Conservation (phyloP, 2,797 vertebrate genomes). For the Typhlichthys subterraneus region DNA sequence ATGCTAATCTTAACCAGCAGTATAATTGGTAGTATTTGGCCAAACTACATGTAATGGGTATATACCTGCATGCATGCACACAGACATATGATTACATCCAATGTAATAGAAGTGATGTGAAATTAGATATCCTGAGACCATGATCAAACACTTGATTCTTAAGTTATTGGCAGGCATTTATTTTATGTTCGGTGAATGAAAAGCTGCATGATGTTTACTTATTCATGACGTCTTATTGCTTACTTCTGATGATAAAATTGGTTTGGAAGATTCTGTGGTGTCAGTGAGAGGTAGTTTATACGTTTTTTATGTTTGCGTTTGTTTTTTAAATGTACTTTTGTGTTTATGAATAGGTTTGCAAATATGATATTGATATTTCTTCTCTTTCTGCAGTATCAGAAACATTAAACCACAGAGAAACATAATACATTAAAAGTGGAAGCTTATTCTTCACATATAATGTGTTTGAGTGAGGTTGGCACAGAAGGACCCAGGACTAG, state of each 20-base stretch:
- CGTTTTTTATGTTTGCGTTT: neutral
- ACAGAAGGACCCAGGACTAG: too few relatives aligned
- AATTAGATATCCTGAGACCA: slow-evolving; percentile 22
- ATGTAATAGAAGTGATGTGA: slow-evolving; percentile 11
- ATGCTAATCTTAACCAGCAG: slow-evolving; percentile 5
- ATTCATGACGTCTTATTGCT: slow-evolving; percentile 5
- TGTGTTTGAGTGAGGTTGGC: too few relatives aligned
- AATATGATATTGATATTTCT: too few relatives aligned
- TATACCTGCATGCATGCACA: neutral
- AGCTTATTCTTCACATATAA: neutral
- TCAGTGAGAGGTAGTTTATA: neutral
- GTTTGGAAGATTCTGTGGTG: slow-evolving; percentile 1
- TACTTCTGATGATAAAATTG: slow-evolving; percentile 12
- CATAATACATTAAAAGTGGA: too few relatives aligned
- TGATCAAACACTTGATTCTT: neutral
- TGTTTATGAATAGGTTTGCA: too few relatives aligned
- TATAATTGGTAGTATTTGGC: slow-evolving; percentile 6
- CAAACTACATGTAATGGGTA: slow-evolving; percentile 1
- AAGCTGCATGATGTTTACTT: slow-evolving; percentile 10
- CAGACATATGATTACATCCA: neutral
- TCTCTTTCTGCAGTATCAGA: too few relatives aligned
- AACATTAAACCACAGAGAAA: too few relatives aligned
- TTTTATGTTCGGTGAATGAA: slow-evolving; percentile 21
- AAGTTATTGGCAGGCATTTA: slow-evolving; percentile 15
- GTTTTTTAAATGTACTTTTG: neutral